Percentiles rank a stretch among this genome's conserved stretches.
Evolutionary conservation across 2,113 vertebrate species (phyloP).

Genomic region (Tympanuchus pallidicinctus): DNA sequence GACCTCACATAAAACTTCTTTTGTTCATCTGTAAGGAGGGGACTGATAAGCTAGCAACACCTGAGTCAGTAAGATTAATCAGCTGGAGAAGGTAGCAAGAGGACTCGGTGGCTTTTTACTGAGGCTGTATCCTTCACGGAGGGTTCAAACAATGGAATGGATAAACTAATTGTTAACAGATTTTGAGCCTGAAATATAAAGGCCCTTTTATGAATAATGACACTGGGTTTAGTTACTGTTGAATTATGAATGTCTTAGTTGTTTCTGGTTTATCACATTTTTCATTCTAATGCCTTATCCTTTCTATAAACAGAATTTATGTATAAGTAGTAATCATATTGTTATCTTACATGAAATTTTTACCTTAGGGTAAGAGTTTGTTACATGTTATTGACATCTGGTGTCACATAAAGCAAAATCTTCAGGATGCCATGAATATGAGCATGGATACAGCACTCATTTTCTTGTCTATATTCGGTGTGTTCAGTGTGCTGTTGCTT

Average conservation of each 20-base stretch:
- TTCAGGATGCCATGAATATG: background rate
- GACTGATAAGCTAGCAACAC: background rate
- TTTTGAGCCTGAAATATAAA: background rate
- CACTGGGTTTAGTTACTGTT: background rate
- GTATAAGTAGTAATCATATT: background rate
- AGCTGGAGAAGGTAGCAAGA: background rate
- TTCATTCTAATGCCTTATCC: background rate
- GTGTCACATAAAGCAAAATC: background rate
- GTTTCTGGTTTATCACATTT: conserved; percentile 6
- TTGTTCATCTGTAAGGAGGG: conserved; percentile 37
- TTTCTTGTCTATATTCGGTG: background rate
- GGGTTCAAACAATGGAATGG: background rate
- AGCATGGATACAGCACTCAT: background rate
- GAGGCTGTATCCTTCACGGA: background rate
- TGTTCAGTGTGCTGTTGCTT: background rate
- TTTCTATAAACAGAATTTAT: background rate
- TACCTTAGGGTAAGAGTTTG: background rate
- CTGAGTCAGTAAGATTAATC: conserved; percentile 38
- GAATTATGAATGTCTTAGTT: background rate
- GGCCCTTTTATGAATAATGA: background rate
- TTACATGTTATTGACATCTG: background rate
- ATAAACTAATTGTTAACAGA: background rate
- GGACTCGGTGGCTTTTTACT: background rate
- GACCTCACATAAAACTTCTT: conserved; percentile 12
- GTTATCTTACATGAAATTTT: background rate